Percentiles rank a stretch among this genome's conserved stretches.
Evolutionary conservation across 2,797 vertebrate species (phyloP).

Genomic region (Micrastur ruficollis): DNA sequence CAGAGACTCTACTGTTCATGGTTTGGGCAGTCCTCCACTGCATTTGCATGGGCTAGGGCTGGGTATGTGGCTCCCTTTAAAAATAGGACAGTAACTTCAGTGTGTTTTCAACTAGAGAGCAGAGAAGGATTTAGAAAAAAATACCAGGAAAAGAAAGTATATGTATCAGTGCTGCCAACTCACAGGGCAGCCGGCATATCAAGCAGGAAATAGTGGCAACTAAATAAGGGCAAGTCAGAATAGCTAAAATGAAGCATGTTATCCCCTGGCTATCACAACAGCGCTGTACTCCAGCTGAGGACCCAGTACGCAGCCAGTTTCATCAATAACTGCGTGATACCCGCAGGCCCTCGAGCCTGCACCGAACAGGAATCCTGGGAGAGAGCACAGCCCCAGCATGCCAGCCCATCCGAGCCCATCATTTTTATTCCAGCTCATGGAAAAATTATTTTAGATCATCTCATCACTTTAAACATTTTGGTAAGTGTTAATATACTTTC

Average conservation of each 20-base stretch:
- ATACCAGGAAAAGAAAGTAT: neutral
- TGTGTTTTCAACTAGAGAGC: neutral
- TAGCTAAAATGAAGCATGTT: neutral
- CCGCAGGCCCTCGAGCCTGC: neutral
- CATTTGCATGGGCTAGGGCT: neutral
- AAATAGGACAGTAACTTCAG: neutral
- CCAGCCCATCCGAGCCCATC: rapidly evolving
- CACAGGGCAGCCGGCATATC: neutral
- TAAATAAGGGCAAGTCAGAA: neutral
- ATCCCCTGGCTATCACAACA: neutral
- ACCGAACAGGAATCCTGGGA: neutral
- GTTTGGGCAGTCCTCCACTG: neutral
- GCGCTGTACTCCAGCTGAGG: neutral
- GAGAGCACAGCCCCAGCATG: neutral
- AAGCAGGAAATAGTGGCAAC: neutral
- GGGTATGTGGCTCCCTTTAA: neutral
- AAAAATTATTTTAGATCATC: conserved; percentile 10
- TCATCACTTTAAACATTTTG: conserved; percentile 38
- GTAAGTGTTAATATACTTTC: conserved; percentile 61
- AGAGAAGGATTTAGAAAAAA: neutral
- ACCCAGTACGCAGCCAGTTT: neutral
- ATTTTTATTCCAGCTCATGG: neutral
- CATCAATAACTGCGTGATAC: neutral
- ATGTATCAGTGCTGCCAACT: neutral
- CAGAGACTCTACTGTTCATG: neutral